Conservation (phyloP, 2,888 invertebrate genomes). For the Cordilura impudica region DNA sequence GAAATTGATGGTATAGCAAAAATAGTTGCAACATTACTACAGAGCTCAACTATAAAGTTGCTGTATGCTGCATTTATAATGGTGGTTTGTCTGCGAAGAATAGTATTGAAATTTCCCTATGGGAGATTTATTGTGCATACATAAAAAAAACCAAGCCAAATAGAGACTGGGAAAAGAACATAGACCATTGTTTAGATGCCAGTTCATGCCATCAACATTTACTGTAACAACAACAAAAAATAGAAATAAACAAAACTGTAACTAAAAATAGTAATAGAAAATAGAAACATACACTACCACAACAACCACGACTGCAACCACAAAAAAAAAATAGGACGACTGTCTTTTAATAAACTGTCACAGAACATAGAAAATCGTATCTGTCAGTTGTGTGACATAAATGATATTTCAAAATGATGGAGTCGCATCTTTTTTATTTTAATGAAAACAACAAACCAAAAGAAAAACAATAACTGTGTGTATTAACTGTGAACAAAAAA, state of each 20-base stretch:
- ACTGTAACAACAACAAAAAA: neutral
- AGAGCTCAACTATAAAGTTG: constrained; percentile 13
- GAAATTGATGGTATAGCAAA: constrained; percentile 17
- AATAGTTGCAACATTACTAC: neutral
- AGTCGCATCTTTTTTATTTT: constrained; percentile 24
- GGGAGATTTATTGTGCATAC: constrained; percentile 26
- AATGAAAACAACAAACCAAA: neutral
- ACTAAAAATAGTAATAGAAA: no score
- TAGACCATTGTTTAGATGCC: constrained; percentile 27
- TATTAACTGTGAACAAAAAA: neutral
- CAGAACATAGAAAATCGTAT: constrained; percentile 29
- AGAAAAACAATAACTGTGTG: neutral
- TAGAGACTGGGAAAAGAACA: constrained; percentile 8
- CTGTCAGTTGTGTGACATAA: constrained; percentile 44
- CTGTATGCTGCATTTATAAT: constrained; percentile 20
- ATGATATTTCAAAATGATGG: constrained; percentile 29
- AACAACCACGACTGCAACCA: neutral
- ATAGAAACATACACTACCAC: neutral
- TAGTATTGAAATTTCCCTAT: constrained; percentile 22
- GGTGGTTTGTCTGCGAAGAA: constrained; percentile 23
- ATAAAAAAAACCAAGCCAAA: constrained; percentile 11
- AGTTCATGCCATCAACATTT: constrained; percentile 21
- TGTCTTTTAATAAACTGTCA: constrained; percentile 27
- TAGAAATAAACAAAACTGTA: neutral
- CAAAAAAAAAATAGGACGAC: no score